These are phyloP conservation scores for Terrapene triunguis DNA, from an alignment of 2,113 vertebrate species.

Conservation along the genomic window DNA sequence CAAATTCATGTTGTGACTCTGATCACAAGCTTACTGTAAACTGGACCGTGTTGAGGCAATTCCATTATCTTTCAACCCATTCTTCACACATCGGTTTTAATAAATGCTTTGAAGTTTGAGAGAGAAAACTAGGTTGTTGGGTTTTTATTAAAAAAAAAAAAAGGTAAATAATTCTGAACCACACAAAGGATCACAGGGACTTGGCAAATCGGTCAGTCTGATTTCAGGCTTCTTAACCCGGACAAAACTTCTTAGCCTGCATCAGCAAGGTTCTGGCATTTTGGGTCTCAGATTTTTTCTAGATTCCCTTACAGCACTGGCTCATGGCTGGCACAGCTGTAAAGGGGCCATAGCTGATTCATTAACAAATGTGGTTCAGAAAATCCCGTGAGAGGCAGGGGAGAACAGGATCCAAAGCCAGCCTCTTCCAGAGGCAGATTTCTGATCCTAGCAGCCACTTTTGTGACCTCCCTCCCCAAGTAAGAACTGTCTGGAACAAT, in stretches of 20 bases:
- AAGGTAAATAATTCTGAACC: not conserved
- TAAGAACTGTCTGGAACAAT: not conserved
- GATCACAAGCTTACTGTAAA: not conserved
- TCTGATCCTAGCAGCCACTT: accelerated
- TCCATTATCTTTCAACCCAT: not conserved
- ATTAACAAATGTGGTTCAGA: not conserved
- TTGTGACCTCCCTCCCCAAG: not conserved
- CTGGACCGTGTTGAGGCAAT: not conserved
- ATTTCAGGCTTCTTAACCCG: not conserved
- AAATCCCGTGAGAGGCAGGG: not conserved
- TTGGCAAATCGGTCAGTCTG: not conserved
- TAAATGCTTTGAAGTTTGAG: not conserved
- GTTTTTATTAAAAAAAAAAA: not conserved
- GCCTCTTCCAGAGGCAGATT: not conserved
- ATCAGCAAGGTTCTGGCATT: not conserved
- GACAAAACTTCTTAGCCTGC: not conserved
- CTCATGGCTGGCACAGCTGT: not conserved
- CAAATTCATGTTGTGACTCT: not conserved
- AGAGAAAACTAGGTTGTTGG: not conserved
- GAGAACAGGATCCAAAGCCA: not conserved
- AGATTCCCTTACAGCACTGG: not conserved
- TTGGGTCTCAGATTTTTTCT: not conserved
- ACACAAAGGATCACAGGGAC: not conserved
- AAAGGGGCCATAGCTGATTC: not conserved
- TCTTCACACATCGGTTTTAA: not conserved